A percentile compares a stretch with the other conserved stretches of the same genome.
Conservation (phyloP, 2,888 invertebrate genomes). For the Drosophila rellima region DNA sequence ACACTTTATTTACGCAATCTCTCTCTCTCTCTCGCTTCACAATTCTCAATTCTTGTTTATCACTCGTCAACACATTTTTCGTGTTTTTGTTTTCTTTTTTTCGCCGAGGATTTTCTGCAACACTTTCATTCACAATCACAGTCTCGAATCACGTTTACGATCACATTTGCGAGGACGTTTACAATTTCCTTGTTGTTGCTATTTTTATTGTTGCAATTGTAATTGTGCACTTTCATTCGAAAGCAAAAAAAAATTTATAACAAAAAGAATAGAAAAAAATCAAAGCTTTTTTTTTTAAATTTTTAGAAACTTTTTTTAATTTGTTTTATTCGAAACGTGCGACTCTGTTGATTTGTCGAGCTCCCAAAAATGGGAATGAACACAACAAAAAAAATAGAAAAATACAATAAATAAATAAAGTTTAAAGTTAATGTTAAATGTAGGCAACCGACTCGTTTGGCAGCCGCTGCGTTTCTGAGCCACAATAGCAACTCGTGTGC, state of each 20-base stretch:
- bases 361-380: constrained; percentile 15
- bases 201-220: constrained; percentile 29
- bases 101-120: constrained; percentile 39
- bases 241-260: constrained; percentile 28
- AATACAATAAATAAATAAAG: constrained; percentile 30
- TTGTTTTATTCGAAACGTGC: constrained; percentile 11
- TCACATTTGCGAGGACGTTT: constrained; percentile 35
- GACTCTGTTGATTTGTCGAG: constrained; percentile 3
- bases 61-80: constrained; percentile 38
- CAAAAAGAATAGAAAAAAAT: constrained; percentile 33
- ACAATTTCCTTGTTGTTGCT: constrained; percentile 1
- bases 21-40: background rate
- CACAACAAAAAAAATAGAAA: background rate
- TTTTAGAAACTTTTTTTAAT: constrained; percentile 19
- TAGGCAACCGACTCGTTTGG: constrained; percentile 75
- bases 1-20: background rate
- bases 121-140: constrained; percentile 51
- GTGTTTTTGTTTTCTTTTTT: constrained; percentile 21
- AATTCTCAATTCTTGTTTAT: background rate
- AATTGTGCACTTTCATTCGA: constrained; percentile 70
- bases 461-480: constrained; percentile 81
- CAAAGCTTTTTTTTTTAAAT: background rate
- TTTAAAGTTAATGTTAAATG: constrained; percentile 29
- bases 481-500: constrained; percentile 64
- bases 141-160: constrained; percentile 47